phyloP scores from a whole-genome alignment of 2,888 invertebrate species.

The Blera fallax region DNA sequence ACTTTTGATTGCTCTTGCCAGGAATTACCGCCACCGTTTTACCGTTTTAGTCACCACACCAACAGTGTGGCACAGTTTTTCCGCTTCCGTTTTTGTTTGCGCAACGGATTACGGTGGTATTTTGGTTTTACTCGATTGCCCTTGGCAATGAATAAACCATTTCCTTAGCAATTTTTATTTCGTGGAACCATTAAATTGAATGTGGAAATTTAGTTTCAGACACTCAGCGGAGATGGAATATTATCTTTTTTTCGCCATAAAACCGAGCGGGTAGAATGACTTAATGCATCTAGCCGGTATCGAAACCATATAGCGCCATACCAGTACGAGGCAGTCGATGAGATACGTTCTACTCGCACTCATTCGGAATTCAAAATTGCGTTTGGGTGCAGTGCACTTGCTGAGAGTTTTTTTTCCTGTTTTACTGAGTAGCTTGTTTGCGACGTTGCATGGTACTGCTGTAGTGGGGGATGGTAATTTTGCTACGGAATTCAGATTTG shows the following conservation, averaged over 20 bases:
- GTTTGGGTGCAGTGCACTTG: conserved; percentile 52
- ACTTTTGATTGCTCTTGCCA: conserved; percentile 37
- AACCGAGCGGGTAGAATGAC: background rate
- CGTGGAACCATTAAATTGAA: conserved; percentile 1
- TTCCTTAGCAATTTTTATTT: background rate
- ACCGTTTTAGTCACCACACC: background rate
- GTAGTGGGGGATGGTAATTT: background rate
- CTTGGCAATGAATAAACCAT: conserved; percentile 22
- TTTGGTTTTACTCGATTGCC: background rate
- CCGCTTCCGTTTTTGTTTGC: conserved; percentile 15
- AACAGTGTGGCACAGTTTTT: conserved; percentile 9
- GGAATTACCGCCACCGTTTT: conserved; percentile 1
- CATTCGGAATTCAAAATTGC: conserved; percentile 43
- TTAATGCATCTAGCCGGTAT: background rate
- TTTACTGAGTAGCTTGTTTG: background rate
- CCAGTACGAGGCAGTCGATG: background rate
- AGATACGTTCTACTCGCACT: conserved; percentile 7
- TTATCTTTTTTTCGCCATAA: background rate
- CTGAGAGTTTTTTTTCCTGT: background rate
- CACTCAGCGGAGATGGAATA: background rate
- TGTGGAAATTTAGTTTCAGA: background rate
- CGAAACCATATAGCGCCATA: background rate
- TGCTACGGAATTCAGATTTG: background rate
- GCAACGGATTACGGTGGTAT: background rate
- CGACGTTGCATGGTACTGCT: background rate